Evolutionary conservation across 2,888 invertebrate genomes (phyloP), one percentile per base, ranked within the genome.

Genomic region (Diarsia mendica): DNA sequence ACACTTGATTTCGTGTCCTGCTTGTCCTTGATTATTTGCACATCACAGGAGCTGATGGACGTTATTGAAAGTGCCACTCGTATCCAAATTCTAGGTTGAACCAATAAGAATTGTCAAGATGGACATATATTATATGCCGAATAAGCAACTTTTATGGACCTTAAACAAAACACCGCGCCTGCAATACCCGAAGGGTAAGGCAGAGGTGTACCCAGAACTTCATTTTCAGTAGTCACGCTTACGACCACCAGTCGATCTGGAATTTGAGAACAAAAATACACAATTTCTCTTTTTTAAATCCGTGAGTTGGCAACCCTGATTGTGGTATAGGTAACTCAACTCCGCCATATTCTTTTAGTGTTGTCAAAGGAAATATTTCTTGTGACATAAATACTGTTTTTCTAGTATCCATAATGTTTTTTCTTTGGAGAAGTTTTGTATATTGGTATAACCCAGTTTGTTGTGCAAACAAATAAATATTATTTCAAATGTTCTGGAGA

Each of bases 331-430:
- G 53, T 80, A 80, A 51, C 53, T 80, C 48, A 48, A 76, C 66
- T 72, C 23, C 46, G 33, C 46, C 46, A 18, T 74, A 79, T 83
- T 82, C 49, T 69, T 75, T 73, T 61, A 72, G 63, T 70, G 46
- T 69, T 66, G 64, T 77, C 67, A 73, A 74, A 77, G 51, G 23
- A 74, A 70, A 77, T 51, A 72, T 69, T 68, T 72, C n/a, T 55
- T 55, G 60, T 67, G 33, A 64, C 48, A 46, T 80, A 68, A 80
- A 66, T 68, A 66, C 18, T 76, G 51, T 80, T 76, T 66, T 76
- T 69, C 49, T 64, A 68, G 60, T 70, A 44, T 53, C 44, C 15
- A 33, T 44, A 63, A 20, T 77, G 20, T 55, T 70, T 80, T 64
- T 67, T 46, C 28, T 51, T 44, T 60, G n/a, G 58, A 72, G n/a